Conservation (phyloP, 2,888 invertebrate species). For the Globia sparganii region DNA sequence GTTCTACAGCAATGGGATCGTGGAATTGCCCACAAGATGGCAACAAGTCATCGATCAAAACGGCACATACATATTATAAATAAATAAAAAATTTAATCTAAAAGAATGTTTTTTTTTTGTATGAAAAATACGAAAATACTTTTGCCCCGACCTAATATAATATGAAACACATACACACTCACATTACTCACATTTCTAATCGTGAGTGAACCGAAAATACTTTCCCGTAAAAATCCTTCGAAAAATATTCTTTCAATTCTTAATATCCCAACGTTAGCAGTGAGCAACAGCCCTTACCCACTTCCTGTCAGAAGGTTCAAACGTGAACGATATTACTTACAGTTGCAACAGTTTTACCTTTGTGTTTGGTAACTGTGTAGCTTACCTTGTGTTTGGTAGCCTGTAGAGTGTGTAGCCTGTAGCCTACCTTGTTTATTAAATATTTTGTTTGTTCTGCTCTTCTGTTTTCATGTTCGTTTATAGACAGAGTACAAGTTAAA, state of each 20-base stretch:
- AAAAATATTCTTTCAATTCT: background rate
- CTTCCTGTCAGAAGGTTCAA: conserved; percentile 33
- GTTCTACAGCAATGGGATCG: no score
- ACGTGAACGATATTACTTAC: conserved; percentile 50
- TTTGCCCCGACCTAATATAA: no score
- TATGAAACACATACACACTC: background rate
- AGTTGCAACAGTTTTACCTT: conserved; percentile 42
- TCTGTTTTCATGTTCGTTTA: background rate
- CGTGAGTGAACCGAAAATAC: no score
- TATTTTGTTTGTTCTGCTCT: conserved; percentile 17
- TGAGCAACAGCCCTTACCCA: conserved; percentile 23
- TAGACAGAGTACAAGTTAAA: no score
- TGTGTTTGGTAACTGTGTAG: conserved; percentile 19
- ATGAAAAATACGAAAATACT: no score
- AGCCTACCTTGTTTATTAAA: conserved; percentile 42
- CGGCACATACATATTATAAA: no score
- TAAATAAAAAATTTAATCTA: no score
- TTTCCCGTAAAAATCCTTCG: no score
- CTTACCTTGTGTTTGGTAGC: conserved; percentile 22
- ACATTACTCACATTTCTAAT: background rate
- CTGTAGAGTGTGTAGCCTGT: background rate
- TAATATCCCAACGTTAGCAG: background rate
- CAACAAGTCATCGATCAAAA: no score
- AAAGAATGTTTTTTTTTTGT: no score
- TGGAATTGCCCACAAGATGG: no score